Percentiles rank a stretch among this genome's conserved stretches.
Evolutionary conservation across 2,888 invertebrate genomes (phyloP).

Genomic region (Cataglyphis albicans): DNA sequence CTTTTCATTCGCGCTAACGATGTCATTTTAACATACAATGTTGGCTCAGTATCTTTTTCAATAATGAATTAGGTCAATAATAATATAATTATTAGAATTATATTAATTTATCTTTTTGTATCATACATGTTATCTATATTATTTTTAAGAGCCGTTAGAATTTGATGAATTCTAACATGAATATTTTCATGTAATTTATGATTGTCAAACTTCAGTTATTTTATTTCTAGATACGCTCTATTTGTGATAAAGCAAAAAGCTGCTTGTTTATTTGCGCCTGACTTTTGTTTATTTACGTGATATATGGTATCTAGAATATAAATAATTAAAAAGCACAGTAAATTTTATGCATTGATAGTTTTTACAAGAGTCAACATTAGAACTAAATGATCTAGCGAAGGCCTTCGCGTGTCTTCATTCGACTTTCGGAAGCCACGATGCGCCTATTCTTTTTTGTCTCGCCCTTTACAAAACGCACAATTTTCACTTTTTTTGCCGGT

Average conservation of each 20-base stretch:
- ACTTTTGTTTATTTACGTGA: not conserved
- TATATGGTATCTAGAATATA: not conserved
- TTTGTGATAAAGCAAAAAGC: conserved; percentile 2
- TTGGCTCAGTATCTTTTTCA: not conserved
- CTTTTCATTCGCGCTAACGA: conserved; percentile 50
- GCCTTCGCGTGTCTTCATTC: conserved; percentile 1
- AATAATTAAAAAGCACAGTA: not conserved
- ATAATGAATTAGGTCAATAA: not conserved
- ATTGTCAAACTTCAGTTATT: not conserved
- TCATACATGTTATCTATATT: not conserved
- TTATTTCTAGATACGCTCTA: not conserved
- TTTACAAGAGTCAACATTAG: not conserved
- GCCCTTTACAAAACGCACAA: conserved; percentile 32
- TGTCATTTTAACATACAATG: not conserved
- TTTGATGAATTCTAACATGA: not conserved
- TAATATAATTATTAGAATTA: not conserved
- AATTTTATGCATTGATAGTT: not conserved
- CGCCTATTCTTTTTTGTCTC: conserved; percentile 4
- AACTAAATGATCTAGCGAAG: conserved; percentile 29
- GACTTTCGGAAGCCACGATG: conserved; percentile 23
- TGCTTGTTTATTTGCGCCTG: not conserved
- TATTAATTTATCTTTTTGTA: not conserved
- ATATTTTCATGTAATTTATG: not conserved
- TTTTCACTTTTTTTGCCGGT: conserved; percentile 56
- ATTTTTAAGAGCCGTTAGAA: not conserved